phyloP scores from a whole-genome alignment of 2,797 vertebrate species.

The Xenopus petersii region DNA sequence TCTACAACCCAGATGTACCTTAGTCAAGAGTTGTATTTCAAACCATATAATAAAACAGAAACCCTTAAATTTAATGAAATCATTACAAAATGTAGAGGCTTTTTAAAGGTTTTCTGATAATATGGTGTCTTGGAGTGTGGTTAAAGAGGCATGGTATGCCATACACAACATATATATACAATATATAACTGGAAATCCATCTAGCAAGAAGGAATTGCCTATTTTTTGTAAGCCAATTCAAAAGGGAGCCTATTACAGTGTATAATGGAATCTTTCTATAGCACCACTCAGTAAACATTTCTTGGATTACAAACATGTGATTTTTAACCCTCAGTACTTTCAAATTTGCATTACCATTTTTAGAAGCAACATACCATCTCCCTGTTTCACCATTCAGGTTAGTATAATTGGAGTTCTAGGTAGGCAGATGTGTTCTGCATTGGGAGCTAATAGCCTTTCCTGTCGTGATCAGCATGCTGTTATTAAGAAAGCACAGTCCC shows the following conservation, averaged over 20 bases:
- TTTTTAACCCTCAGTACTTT: constrained; percentile 3
- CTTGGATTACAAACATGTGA: neutral
- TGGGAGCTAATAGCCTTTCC: constrained; percentile 47
- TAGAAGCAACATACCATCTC: constrained; percentile 16
- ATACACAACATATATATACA: too few species aligned
- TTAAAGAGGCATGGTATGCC: too few species aligned
- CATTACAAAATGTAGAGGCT: too few species aligned
- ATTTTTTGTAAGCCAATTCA: neutral
- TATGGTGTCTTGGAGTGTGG: too few species aligned
- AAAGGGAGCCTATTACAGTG: neutral
- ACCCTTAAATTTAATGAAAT: too few species aligned
- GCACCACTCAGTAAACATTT: neutral
- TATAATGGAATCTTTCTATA: neutral
- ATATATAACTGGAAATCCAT: too few species aligned
- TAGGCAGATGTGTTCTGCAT: constrained; percentile 48
- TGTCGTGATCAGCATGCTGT: constrained; percentile 47
- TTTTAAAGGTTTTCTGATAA: too few species aligned
- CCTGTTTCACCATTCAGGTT: constrained; percentile 32
- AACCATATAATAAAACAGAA: too few species aligned
- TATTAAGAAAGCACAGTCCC: constrained; percentile 49
- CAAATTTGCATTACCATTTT: constrained; percentile 23
- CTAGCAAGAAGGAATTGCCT: too few species aligned
- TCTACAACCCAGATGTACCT: too few species aligned
- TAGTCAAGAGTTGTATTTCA: too few species aligned
- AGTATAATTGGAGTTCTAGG: constrained; percentile 45